Conservation (phyloP, 2,888 invertebrate species). For the Neoitamus cyanurus region DNA sequence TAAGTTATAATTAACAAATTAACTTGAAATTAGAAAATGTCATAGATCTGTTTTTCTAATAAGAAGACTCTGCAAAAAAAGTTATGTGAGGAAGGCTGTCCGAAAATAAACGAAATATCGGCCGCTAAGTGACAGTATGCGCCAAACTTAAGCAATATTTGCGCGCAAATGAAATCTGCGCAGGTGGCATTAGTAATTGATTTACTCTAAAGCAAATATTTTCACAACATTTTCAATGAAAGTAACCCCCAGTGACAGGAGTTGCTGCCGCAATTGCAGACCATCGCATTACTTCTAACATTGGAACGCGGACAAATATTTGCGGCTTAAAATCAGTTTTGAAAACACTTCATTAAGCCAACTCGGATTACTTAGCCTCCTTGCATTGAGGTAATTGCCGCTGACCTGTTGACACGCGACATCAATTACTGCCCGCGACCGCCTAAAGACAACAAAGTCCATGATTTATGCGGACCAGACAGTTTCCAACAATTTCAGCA, state of each 20-base stretch:
- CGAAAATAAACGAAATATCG: too few species aligned
- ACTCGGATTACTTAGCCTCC: neutral
- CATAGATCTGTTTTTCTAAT: too few species aligned
- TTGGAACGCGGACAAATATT: neutral
- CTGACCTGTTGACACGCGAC: neutral
- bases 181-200: neutral
- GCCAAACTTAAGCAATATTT: neutral
- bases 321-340: neutral
- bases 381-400: neutral
- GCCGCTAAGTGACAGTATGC: neutral
- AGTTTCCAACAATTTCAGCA: neutral
- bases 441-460: neutral
- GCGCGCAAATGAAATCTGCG: neutral
- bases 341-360: neutral
- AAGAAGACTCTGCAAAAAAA: too few species aligned
- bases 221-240: neutral
- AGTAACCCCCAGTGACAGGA: neutral
- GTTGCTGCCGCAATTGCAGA: neutral
- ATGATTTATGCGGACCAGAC: neutral
- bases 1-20: too few species aligned
- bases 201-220: neutral
- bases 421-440: neutral
- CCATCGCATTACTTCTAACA: neutral
- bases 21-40: too few species aligned
- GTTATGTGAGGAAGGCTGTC: too few species aligned